Base-by-base conservation (phyloP, 2,797 vertebrate species). In the Sus cebifrons region DNA sequence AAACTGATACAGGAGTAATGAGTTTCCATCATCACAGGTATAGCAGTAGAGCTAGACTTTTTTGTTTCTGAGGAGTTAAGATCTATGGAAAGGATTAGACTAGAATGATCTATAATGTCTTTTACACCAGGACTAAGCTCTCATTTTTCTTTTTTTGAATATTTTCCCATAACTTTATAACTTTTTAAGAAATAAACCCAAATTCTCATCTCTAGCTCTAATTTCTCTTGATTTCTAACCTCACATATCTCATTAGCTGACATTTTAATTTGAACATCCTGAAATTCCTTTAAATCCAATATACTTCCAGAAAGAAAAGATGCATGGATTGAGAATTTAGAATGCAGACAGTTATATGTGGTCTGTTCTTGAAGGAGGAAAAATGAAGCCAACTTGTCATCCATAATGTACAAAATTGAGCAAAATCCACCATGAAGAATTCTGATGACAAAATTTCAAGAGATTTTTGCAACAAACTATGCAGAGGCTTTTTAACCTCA, bases 111-210 rank as follows among this genome's bases (percentile, higher is more conserved):
- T 64, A 52, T 20, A 75, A 91, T 56, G 32, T 40, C 56, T 89
- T 86, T 85, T 64, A 79, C 40, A 29, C n/a, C 62, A 58, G 4
- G 4, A 94, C 15, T 75, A 18, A 95, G 23, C 15, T 12, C 23
- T 11, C n/a, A 40, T 68, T 87, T 82, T 84, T 74, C 17, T 44
- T 36, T 94, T 84, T 73, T 83, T 64, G 3, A 77, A 21, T 62
- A 56, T 81, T 94, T 91, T 83, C 70, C 36, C 75, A 73, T 65
- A 62, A 91, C 54, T 87, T 96, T 71, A 79, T 71, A 79, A 65
- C 11, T 4, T 64, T 17, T 92, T n/a, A 40, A 84, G 85, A 32
- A 85, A 75, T 85, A 70, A 75, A 74, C 18, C 67, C 54, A 85
- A 79, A 86, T 75, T 89, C 20, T 14, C 86, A 81, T 74, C 65